Evolutionary conservation across 2,888 invertebrate species (phyloP).

Genomic region (Lydus trimaculatus): DNA sequence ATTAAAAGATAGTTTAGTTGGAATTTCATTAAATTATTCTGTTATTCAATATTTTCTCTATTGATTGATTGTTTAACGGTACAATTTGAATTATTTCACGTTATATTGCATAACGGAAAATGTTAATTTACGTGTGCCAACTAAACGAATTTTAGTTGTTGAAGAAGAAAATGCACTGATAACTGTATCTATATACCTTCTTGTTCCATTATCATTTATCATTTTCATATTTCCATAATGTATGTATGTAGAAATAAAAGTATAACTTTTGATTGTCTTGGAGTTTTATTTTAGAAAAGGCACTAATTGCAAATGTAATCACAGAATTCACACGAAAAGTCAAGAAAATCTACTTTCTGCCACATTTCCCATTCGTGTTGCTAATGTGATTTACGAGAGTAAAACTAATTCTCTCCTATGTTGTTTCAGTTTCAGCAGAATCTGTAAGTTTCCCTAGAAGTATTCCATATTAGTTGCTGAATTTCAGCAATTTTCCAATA

Average conservation of each 20-base stretch:
- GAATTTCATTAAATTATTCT: background rate
- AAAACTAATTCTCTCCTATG: too few species aligned
- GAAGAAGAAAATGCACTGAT: background rate
- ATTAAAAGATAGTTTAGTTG: background rate
- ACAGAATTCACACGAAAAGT: constrained; percentile 3
- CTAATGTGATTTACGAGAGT: too few species aligned
- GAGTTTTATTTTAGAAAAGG: background rate
- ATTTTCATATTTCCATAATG: background rate
- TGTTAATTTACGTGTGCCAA: background rate
- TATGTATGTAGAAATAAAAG: background rate
- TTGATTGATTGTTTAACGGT: background rate
- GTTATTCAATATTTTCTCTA: background rate
- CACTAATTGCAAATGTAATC: constrained; percentile 15
- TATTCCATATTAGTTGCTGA: too few species aligned
- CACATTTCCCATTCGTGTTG: too few species aligned
- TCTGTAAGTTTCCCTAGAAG: too few species aligned
- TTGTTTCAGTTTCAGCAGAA: too few species aligned
- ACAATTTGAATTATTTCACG: background rate
- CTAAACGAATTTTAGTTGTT: background rate
- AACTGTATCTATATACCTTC: background rate
- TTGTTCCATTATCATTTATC: background rate
- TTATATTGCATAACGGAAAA: background rate
- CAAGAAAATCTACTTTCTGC: too few species aligned
- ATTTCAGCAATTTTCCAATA: too few species aligned
- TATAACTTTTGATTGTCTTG: background rate